A percentile compares a stretch with the other conserved stretches of the same genome.
Evolutionary conservation across 2,797 vertebrate species (phyloP).

Genomic region (Gymnocypris eckloni): DNA sequence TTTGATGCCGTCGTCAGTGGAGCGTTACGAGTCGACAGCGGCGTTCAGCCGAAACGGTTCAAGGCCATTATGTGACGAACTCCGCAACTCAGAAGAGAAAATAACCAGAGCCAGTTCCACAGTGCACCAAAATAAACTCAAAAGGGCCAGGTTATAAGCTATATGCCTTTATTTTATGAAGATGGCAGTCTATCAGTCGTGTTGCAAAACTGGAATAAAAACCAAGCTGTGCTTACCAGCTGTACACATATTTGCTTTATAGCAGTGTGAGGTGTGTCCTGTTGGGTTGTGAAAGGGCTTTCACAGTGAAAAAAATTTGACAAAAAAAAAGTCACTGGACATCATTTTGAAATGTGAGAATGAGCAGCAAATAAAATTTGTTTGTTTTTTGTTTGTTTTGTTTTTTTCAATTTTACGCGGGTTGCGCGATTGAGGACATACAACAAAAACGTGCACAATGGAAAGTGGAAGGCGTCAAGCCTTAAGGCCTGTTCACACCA

Average conservation of each 20-base stretch:
- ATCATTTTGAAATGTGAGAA: background rate
- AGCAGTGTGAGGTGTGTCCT: background rate
- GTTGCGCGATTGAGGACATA: background rate
- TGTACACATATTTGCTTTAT: conserved; percentile 13
- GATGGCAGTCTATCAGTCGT: background rate
- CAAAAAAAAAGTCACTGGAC: background rate
- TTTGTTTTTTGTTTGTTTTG: background rate
- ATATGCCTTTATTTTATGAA: conserved; percentile 24
- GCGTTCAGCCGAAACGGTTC: conserved; percentile 52
- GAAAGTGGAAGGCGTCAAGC: background rate
- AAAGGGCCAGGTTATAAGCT: background rate
- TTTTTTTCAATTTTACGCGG: background rate
- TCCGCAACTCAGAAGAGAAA: conserved; percentile 36
- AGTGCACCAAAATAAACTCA: conserved; percentile 28
- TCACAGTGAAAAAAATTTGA: background rate
- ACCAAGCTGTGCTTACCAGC: conserved; percentile 27
- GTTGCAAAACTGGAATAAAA: conserved; percentile 30
- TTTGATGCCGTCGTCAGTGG: conserved; percentile 53
- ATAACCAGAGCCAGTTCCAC: conserved; percentile 7
- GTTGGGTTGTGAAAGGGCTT: background rate
- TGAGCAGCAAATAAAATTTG: background rate
- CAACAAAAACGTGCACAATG: background rate
- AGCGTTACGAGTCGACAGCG: conserved; percentile 49
- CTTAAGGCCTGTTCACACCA: background rate
- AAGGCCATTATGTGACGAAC: conserved; percentile 57